Evolutionary conservation across 2,113 vertebrate species (phyloP).

Genomic region (Cricetomys ansorgei): DNA sequence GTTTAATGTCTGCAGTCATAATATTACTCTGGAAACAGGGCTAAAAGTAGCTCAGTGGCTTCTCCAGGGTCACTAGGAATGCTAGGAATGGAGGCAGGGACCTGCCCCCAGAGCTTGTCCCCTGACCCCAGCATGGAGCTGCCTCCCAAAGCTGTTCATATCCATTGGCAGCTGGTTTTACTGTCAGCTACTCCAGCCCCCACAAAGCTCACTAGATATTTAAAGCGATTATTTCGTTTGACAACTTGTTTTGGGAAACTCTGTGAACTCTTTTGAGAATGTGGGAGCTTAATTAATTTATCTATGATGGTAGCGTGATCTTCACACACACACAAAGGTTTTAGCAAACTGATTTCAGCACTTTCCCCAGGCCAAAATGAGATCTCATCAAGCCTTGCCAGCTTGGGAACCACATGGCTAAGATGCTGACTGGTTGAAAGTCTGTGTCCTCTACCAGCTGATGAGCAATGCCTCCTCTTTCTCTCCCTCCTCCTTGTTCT

Average conservation of each 20-base stretch:
- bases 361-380: neutral
- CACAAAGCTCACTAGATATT: conserved; percentile 51
- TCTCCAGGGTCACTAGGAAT: neutral
- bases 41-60: neutral
- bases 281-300: conserved; percentile 34
- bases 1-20: neutral
- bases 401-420: neutral
- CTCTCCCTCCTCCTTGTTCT: neutral
- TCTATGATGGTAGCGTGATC: neutral
- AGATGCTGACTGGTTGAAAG: neutral
- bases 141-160: neutral
- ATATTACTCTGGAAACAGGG: neutral
- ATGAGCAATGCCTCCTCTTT: neutral
- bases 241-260: conserved; percentile 41
- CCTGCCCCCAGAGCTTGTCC: neutral
- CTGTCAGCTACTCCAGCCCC: neutral
- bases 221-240: conserved; percentile 34
- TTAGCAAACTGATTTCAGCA: neutral
- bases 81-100: neutral
- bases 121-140: neutral
- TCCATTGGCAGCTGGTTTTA: fast-evolving
- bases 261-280: conserved; percentile 46
- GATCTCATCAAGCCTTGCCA: neutral
- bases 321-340: neutral
- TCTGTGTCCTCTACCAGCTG: neutral